Base-by-base conservation (phyloP, 2,797 vertebrate genomes). In the Peromyscus attwateri region DNA sequence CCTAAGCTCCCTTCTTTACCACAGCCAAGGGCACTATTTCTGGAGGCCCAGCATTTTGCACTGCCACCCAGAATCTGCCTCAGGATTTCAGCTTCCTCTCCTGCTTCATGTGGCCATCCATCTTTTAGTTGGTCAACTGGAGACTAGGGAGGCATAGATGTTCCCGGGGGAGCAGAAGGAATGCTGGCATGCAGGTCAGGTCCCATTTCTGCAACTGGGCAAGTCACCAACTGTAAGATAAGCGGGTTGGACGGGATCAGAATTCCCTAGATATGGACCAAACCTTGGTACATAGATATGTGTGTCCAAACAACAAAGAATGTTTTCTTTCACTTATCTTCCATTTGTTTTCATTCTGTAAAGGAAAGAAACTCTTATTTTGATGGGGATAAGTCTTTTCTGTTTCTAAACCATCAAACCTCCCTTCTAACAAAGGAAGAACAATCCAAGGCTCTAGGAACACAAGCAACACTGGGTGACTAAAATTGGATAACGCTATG, bases 291-390 rank as follows among this genome's bases (percentile, higher is more conserved):
- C 4, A 16, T 23, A 77, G 73, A 64, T 46, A 17, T 21, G 19
- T n/a, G 0, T 37, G 5, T 37, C 79, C 49, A 34, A 75, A 55
- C 34, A 80, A 21, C 27, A 40, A 13, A 25, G 89, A 79, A 89
- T 34, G 55, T 37, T 70, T 34, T 83, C 29, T 91, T 37, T 79
- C 23, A 13, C 40, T 90, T 82, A 10, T 88, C 84, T 66, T 84
- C 77, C 37, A 31, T 17, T n/a, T 11, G 34, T 85, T 92, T 93
- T 49, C 2, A 66, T 52, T 89, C 43, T 80, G n/a, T 60, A 16
- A 75, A 40, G 31, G 80, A 76, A 84, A 84, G 92, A 77, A 37
- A 49, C n/a, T 49, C 29, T 77, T 84, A 55, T 81, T 88, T 88
- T 73, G 40, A 70, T 80, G 92, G 68, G 77, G 87, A 75, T 55